Conservation (phyloP, 2,113 vertebrate genomes). For the Mola mola region DNA sequence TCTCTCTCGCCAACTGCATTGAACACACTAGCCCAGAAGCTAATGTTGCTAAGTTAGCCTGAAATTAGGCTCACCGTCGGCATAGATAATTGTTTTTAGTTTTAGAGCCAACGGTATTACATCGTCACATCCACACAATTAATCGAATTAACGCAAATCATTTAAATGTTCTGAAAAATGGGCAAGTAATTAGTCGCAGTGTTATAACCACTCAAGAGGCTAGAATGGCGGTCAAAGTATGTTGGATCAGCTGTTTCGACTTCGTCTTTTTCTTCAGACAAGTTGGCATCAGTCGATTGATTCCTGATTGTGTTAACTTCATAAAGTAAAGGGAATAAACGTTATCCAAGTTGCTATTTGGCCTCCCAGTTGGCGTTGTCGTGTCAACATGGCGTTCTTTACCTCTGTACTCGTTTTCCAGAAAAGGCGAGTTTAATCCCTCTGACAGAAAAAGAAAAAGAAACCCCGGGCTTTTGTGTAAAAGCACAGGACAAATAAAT, state of each 20-base stretch:
- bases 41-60: conserved; percentile 49
- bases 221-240: conserved; percentile 38
- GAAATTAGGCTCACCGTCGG: conserved; percentile 19
- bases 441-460: conserved; percentile 81
- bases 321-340: conserved; percentile 66
- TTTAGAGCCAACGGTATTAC: background rate
- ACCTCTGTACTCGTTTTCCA: conserved; percentile 86
- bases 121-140: conserved; percentile 2
- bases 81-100: background rate
- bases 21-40: conserved; percentile 38
- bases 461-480: conserved; percentile 82
- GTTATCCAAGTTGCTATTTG: conserved; percentile 71
- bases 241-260: conserved; percentile 45
- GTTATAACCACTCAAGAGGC: conserved; percentile 24
- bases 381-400: conserved; percentile 85
- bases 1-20: background rate
- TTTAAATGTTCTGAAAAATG: conserved; percentile 14
- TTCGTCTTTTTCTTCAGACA: conserved; percentile 43
- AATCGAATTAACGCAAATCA: conserved; percentile 14
- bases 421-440: conserved; percentile 87
- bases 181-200: conserved; percentile 12
- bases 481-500: conserved; percentile 88
- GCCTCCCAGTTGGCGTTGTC: conserved; percentile 82
- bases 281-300: conserved; percentile 43
- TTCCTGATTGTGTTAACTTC: conserved; percentile 53